These are phyloP conservation scores for Drosophila demipolita DNA, from an alignment of 2,888 invertebrate species.

Conservation along the genomic window DNA sequence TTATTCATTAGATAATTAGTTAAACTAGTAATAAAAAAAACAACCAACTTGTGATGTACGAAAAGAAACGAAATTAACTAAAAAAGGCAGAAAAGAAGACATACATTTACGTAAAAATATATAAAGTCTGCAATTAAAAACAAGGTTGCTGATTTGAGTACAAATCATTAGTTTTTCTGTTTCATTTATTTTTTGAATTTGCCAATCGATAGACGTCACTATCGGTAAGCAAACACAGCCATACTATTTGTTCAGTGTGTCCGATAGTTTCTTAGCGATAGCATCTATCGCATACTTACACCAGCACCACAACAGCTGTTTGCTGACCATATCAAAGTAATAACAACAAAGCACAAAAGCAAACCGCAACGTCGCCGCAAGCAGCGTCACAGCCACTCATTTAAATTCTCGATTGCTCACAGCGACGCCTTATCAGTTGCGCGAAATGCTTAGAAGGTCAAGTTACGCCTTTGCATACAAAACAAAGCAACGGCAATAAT, in stretches of 20 bases:
- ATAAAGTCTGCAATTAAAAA: constrained; percentile 19
- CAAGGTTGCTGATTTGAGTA: constrained; percentile 17
- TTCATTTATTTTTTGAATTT: constrained; percentile 14
- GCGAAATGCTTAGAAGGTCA: constrained; percentile 37
- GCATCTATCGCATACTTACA: neutral
- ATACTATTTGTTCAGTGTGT: constrained; percentile 6
- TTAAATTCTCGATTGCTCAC: neutral
- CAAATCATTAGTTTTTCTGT: constrained; percentile 17
- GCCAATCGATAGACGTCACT: constrained; percentile 13
- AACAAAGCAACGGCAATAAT: constrained; percentile 7
- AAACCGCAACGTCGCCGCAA: constrained; percentile 57
- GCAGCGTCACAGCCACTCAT: constrained; percentile 28
- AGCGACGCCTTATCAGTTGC: constrained; percentile 21
- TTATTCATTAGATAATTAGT: constrained; percentile 36
- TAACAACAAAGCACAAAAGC: constrained; percentile 13
- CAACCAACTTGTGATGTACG: constrained; percentile 72
- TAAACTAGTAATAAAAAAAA: constrained; percentile 65
- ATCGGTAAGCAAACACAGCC: constrained; percentile 28
- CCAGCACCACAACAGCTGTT: constrained; percentile 29
- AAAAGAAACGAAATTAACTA: constrained; percentile 48
- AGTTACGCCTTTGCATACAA: constrained; percentile 3
- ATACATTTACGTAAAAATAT: constrained; percentile 21
- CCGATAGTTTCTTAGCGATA: constrained; percentile 17
- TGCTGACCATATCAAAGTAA: constrained; percentile 9
- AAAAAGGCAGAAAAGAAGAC: constrained; percentile 65